Conservation (phyloP, 2,888 invertebrate genomes). For the Cryptus viduatorius region DNA sequence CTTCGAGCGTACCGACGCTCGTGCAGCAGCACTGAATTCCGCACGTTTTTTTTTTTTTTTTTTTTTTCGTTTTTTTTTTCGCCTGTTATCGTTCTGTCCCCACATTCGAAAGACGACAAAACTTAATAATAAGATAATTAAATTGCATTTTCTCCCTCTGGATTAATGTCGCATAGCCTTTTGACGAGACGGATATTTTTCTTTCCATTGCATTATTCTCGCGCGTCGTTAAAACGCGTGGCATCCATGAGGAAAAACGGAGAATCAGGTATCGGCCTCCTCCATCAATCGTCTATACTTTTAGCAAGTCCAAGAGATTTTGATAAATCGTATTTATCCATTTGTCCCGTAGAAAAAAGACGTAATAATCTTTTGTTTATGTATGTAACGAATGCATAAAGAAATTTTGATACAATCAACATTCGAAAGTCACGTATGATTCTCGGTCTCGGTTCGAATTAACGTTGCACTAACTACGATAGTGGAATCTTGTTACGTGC, state of each 20-base stretch:
- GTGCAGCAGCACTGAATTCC: slow-evolving; percentile 82
- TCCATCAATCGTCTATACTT: neutral
- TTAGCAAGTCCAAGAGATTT: slow-evolving; percentile 39
- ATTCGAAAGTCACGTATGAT: neutral
- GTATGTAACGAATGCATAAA: slow-evolving; percentile 63
- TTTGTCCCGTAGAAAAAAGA: slow-evolving; percentile 35
- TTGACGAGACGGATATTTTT: slow-evolving; percentile 32
- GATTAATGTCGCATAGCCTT: slow-evolving; percentile 9
- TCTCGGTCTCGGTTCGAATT: neutral
- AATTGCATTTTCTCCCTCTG: slow-evolving; percentile 31
- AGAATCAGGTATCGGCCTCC: neutral
- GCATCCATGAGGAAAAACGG: neutral
- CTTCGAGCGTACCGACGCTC: slow-evolving; percentile 81
- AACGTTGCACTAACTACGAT: neutral
- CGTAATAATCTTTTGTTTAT: slow-evolving; percentile 28
- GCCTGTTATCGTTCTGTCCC: no score
- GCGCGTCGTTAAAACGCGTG: neutral
- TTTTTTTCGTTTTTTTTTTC: neutral
- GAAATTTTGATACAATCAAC: slow-evolving; percentile 60
- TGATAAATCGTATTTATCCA: slow-evolving; percentile 18
- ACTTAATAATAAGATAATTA: neutral
- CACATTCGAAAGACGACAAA: neutral
- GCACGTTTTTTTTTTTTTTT: slow-evolving; percentile 1
- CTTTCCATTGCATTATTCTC: slow-evolving; percentile 21
- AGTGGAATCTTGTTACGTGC: no score